A percentile compares a stretch with the other conserved stretches of the same genome.
Evolutionary conservation across 1,140 invertebrate genomes (phyloP).

Genomic region (Bradysia coprophila): DNA sequence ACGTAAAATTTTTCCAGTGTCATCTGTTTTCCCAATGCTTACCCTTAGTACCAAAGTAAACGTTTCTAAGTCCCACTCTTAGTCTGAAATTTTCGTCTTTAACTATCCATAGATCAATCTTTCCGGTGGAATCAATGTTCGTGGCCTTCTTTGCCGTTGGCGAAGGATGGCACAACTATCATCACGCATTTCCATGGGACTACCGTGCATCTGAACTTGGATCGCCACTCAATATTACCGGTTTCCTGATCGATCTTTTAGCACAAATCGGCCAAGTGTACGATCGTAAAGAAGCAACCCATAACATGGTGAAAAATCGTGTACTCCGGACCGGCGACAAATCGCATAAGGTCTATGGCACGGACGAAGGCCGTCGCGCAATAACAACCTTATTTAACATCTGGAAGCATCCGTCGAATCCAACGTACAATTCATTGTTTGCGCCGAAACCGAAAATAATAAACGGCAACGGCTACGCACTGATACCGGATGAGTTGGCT

Average conservation of each 20-base stretch:
- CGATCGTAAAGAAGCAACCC: slow-evolving; percentile 34
- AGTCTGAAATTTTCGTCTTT: neutral
- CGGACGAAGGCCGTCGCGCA: neutral
- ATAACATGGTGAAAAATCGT: slow-evolving; percentile 19
- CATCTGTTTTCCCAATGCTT: no score
- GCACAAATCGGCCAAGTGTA: slow-evolving; percentile 35
- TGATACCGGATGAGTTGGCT: neutral
- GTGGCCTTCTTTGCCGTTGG: slow-evolving; percentile 31
- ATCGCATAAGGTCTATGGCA: slow-evolving; percentile 1
- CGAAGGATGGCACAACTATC: slow-evolving; percentile 67
- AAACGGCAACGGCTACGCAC: neutral
- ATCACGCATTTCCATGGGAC: slow-evolving; percentile 37
- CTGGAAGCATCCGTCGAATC: slow-evolving; percentile 1
- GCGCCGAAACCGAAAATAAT: slow-evolving; percentile 2
- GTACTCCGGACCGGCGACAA: slow-evolving; percentile 4
- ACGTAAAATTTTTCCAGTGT: no score
- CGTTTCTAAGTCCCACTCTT: neutral
- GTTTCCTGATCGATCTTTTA: slow-evolving; percentile 27
- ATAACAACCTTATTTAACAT: neutral
- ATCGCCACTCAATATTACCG: slow-evolving; percentile 25
- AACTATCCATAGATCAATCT: slow-evolving; percentile 28
- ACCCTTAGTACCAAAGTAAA: no score
- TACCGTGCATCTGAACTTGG: slow-evolving; percentile 40
- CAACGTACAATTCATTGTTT: slow-evolving; percentile 1
- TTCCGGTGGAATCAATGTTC: slow-evolving; percentile 32